Conservation (phyloP, 2,113 vertebrate genomes). For the Riparia riparia region DNA sequence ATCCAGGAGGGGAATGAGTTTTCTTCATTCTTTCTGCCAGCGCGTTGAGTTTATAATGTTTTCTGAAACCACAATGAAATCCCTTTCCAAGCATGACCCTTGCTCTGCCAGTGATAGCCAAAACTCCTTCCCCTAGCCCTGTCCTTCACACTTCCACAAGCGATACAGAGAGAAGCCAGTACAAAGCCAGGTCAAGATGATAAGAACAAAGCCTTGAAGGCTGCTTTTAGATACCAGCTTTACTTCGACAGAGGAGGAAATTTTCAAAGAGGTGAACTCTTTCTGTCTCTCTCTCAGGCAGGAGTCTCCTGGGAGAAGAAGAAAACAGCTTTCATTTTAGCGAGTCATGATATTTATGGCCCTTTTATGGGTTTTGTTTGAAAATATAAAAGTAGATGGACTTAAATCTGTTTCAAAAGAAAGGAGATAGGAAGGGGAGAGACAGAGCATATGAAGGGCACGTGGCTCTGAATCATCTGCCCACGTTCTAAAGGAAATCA, state of each 20-base stretch:
- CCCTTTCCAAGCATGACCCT: conserved; percentile 40
- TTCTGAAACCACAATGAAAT: conserved; percentile 41
- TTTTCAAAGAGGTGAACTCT: conserved; percentile 74
- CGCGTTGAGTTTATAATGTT: conserved; percentile 8
- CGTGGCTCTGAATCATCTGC: conserved; percentile 53
- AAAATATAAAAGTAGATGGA: conserved; percentile 75
- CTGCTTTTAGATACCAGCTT: conserved; percentile 66
- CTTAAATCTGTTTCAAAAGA: conserved; percentile 67
- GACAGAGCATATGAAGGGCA: conserved; percentile 53
- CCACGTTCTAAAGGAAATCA: conserved; percentile 46
- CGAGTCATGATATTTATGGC: conserved; percentile 74
- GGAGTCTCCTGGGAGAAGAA: conserved; percentile 65
- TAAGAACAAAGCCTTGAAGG: conserved; percentile 69
- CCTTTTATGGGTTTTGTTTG: conserved; percentile 73
- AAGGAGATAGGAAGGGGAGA: conserved; percentile 48
- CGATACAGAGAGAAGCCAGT: conserved; percentile 33
- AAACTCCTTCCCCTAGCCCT: conserved; percentile 48
- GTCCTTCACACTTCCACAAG: conserved; percentile 63
- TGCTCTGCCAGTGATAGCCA: conserved; percentile 61
- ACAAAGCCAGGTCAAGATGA: conserved; percentile 71
- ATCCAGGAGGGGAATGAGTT: conserved; percentile 37
- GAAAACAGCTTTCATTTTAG: conserved; percentile 77
- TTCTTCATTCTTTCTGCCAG: conserved; percentile 24
- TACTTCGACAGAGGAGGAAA: conserved; percentile 64
- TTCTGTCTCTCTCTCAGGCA: conserved; percentile 66